These are phyloP conservation scores for Drosophila saltans DNA, from an alignment of 1,140 invertebrate species.

Conservation along the genomic window DNA sequence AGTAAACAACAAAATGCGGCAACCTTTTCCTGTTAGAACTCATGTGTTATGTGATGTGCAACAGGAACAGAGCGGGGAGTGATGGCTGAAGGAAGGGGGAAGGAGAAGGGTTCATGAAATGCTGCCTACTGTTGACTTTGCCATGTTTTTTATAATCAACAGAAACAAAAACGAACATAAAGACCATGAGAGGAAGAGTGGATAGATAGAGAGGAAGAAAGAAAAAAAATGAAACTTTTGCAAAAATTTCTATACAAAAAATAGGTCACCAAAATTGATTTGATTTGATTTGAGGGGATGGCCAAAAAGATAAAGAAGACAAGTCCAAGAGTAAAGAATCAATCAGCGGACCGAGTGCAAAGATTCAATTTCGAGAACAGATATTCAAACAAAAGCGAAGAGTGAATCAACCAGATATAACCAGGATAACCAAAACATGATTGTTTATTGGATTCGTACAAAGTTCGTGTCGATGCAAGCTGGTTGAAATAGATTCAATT, in stretches of 20 bases:
- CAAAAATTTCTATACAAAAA: neutral
- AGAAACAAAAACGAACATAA: neutral
- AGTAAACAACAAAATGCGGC: conserved; percentile 12
- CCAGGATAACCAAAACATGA: neutral
- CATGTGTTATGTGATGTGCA: conserved; percentile 9
- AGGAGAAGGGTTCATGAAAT: neutral
- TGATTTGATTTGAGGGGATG: neutral
- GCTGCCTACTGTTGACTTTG: conserved; percentile 5
- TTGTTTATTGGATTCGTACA: too few relatives aligned
- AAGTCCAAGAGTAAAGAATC: conserved; percentile 2
- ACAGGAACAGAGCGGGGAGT: neutral
- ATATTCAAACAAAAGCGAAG: too few relatives aligned
- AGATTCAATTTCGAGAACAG: conserved; percentile 6
- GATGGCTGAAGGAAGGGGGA: neutral
- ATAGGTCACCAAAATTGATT: conserved; percentile 10
- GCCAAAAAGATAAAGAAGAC: neutral
- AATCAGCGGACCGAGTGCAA: neutral
- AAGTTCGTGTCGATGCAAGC: too few relatives aligned
- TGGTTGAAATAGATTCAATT: too few relatives aligned
- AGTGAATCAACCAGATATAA: neutral
- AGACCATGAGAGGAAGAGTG: neutral
- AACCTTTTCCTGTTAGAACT: conserved; percentile 11
- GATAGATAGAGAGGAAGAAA: neutral
- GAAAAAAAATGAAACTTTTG: neutral
- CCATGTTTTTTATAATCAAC: conserved; percentile 10